Evolutionary conservation across 2,113 vertebrate species (phyloP).

Genomic region (Urocitellus parryii): DNA sequence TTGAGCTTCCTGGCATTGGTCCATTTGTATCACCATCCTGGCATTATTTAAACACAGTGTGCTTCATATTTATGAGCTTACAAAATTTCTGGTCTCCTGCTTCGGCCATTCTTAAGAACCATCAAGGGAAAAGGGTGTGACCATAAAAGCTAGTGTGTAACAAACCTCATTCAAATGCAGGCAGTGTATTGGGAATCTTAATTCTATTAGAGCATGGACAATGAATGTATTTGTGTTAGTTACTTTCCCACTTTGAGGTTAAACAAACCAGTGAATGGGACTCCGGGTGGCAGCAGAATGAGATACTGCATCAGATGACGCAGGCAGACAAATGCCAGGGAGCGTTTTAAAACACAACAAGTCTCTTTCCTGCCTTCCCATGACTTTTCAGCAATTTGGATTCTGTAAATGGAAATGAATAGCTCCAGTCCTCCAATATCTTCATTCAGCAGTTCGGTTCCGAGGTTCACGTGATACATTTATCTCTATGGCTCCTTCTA

Average conservation of each 20-base stretch:
- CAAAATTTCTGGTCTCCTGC: conserved; percentile 77
- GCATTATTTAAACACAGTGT: conserved; percentile 76
- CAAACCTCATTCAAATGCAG: conserved; percentile 81
- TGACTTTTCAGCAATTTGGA: conserved; percentile 71
- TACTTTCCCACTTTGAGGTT: conserved; percentile 83
- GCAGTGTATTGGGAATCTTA: conserved; percentile 81
- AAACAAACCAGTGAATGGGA: conserved; percentile 84
- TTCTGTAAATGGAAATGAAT: conserved; percentile 63
- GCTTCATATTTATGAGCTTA: conserved; percentile 81
- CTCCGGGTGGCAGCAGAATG: conserved; percentile 81
- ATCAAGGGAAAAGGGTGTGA: conserved; percentile 75
- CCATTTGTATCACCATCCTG: conserved; percentile 71
- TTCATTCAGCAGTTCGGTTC: conserved; percentile 73
- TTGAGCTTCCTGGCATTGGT: conserved; percentile 73
- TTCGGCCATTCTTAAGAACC: conserved; percentile 75
- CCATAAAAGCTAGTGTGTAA: conserved; percentile 70
- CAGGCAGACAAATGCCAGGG: conserved; percentile 78
- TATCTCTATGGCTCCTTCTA: conserved; percentile 75
- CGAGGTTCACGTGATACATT: conserved; percentile 17
- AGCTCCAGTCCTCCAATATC: conserved; percentile 58
- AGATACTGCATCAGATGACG: conserved; percentile 70
- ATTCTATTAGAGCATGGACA: conserved; percentile 84
- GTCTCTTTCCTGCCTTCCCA: conserved; percentile 69
- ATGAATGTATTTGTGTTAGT: conserved; percentile 83
- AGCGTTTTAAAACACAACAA: conserved; percentile 72